Evolutionary conservation across 2,113 vertebrate genomes (phyloP), one percentile per base, ranked within the genome.

Genomic region (Paradisaea rubra): DNA sequence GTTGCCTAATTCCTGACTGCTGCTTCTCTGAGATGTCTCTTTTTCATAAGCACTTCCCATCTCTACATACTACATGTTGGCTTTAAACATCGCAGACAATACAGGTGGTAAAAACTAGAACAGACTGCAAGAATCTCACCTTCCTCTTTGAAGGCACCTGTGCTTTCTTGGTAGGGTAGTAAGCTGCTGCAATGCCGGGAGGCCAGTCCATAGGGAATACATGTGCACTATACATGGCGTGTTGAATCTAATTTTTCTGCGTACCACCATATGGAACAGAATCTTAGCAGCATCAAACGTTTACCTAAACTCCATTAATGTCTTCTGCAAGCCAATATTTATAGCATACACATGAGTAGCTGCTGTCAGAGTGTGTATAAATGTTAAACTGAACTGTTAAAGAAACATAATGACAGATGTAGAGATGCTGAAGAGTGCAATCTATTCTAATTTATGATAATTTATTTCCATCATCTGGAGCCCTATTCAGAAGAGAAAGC

Each of bases 371-470:
- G 93, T 94, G 95, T 96, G 95, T 97, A 96, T 95, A 96, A 97
- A 97, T 96, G 96, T 96, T 96, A 97, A 97, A 97, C 93, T 76
- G 96, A 96, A 93, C 96, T 96, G 96, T 97, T 97, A 97, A 95
- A 96, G 96, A 95, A 97, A 96, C 96, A 95, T 97, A 96, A 97
- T 93, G 95, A 96, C 96, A 97, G 96, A 97, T 97, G 96, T 93
- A 97, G 95, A 95, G 96, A 97, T 97, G 95, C 95, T 96, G 96
- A 96, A 95, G 96, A 96, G 94, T 96, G 96, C 94, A 96, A 97
- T 97, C 94, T 96, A 94, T 97, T 97, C 95, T 97, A 97, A 97
- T 97, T 96, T 97, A 97, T 97, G 96, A 92, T 97, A 96, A 97
- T 97, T 97, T 97, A 96, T 97, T 97, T 94, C 95, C 90, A 96